Base-by-base conservation (phyloP, 2,113 vertebrate genomes). In the Lophochroa leadbeateri region DNA sequence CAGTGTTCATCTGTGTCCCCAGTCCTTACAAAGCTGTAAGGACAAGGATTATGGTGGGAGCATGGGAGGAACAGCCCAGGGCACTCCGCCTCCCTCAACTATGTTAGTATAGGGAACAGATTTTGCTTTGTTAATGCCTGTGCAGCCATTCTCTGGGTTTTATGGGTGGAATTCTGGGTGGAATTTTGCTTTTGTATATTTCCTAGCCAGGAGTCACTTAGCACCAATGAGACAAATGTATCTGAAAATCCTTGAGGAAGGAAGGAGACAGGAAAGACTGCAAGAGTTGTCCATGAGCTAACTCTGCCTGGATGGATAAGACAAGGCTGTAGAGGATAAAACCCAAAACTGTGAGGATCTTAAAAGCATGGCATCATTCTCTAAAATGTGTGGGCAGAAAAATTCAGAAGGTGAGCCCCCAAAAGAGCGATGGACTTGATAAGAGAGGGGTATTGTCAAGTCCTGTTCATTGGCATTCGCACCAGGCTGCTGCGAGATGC, bases 241-340 rank as follows among this genome's bases (percentile, higher is more conserved):
- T 24, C 95, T 53, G 77, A 41, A 94, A 80, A 82, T 67, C 94
- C 86, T 83, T 75, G 92, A 83, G 96, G 86, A 75, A 83, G 96
- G 86, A 75, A 89, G 52, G 80, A 86, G 82, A 81, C 21, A 64
- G 53, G 29, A 86, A 69, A 28, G 25, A 50, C 14, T 70, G 91
- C 84, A 86, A 60, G 67, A 70, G 88, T 33, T 97, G 91, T n/a
- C 76, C 57, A 25, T 33, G 88, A 90, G 72, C 85, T 63, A 27
- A 5, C 63, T 52, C 47, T 61, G 71, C 74, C 68, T 4, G 0
- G 3, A 28, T 13, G 86, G 64, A 49, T 82, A 21, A 93, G 85
- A 33, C 74, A 82, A 86, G 31, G 44, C 64, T 65, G 47, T 1
- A 52, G 52, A 74, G 94, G 94, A 82, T 44, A 78, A 57, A 89